Evolutionary conservation across 2,113 vertebrate species (phyloP).

Genomic region (Gadus chalcogrammus): DNA sequence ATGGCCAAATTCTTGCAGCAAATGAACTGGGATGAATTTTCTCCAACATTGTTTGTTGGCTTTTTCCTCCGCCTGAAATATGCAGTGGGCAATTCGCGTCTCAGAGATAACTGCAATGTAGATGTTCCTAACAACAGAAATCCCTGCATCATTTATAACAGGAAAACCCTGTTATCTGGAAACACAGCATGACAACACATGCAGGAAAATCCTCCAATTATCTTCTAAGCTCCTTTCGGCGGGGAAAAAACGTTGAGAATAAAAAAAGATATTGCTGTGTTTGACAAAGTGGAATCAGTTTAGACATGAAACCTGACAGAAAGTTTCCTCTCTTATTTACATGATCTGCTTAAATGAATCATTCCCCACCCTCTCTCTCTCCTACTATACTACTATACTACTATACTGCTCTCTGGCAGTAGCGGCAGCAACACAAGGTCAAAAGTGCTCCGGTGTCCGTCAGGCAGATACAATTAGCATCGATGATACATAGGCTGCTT

Average conservation of each 20-base stretch:
- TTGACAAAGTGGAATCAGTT: too few relatives aligned
- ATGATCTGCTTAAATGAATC: too few relatives aligned
- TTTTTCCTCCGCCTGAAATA: conserved; percentile 32
- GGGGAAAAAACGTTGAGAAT: too few relatives aligned
- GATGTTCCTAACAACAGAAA: background rate
- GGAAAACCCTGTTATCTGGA: too few relatives aligned
- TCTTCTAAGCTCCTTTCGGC: too few relatives aligned
- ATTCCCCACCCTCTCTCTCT: background rate
- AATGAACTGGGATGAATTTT: conserved; percentile 41
- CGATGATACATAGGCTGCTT: conserved; percentile 63
- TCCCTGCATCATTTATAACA: background rate
- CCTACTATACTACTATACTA: background rate
- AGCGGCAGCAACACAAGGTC: conserved; percentile 4
- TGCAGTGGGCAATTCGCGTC: conserved; percentile 10
- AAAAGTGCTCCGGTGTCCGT: conserved; percentile 52
- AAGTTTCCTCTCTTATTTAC: too few relatives aligned
- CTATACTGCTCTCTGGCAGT: background rate
- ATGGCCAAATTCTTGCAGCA: conserved; percentile 36
- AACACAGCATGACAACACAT: too few relatives aligned
- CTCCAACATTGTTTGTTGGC: conserved; percentile 7
- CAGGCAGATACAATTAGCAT: conserved; percentile 64
- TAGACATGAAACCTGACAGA: too few relatives aligned
- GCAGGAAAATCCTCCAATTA: too few relatives aligned
- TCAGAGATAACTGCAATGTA: background rate
- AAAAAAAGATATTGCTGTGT: too few relatives aligned